Conservation (phyloP, 2,797 vertebrate species). For the Zenarchopterus dispar region DNA sequence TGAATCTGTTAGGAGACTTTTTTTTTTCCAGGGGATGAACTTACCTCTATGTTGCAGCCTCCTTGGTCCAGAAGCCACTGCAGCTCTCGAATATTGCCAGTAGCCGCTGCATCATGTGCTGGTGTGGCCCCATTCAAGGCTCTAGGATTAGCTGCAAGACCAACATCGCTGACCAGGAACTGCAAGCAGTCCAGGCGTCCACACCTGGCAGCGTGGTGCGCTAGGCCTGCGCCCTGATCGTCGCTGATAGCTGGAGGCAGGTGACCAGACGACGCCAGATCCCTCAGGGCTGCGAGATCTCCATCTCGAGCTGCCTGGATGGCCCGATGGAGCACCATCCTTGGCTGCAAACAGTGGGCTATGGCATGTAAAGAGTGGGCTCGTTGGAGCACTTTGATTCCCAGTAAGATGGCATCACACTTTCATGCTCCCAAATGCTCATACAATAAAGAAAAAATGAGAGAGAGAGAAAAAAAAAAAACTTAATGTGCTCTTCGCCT, state of each 20-base stretch:
- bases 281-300: slow-evolving; percentile 75
- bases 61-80: slow-evolving; percentile 83
- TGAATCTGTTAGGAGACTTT: too few species aligned
- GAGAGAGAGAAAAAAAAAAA: too few species aligned
- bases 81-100: slow-evolving; percentile 81
- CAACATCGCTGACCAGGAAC: slow-evolving; percentile 80
- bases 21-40: slow-evolving; percentile 8
- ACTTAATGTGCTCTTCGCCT: slow-evolving; percentile 38
- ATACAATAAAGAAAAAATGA: slow-evolving; percentile 32
- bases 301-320: slow-evolving; percentile 81
- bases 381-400: slow-evolving; percentile 36
- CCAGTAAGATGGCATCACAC: slow-evolving; percentile 23
- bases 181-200: slow-evolving; percentile 84
- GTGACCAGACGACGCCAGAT: slow-evolving; percentile 69
- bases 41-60: slow-evolving; percentile 82
- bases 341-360: slow-evolving; percentile 30
- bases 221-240: slow-evolving; percentile 82
- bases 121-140: slow-evolving; percentile 86
- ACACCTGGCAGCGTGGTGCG: slow-evolving; percentile 85
- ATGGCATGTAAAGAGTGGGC: slow-evolving; percentile 34
- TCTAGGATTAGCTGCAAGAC: slow-evolving; percentile 72
- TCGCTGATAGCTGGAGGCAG: slow-evolving; percentile 75
- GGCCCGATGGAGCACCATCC: slow-evolving; percentile 85
- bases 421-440: slow-evolving; percentile 25
- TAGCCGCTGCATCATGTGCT: slow-evolving; percentile 85